Percentiles rank a stretch among this genome's conserved stretches.
These are phyloP conservation scores for Megaceryle alcyon DNA, from an alignment of 2,797 vertebrate genomes.

Conservation along the genomic window DNA sequence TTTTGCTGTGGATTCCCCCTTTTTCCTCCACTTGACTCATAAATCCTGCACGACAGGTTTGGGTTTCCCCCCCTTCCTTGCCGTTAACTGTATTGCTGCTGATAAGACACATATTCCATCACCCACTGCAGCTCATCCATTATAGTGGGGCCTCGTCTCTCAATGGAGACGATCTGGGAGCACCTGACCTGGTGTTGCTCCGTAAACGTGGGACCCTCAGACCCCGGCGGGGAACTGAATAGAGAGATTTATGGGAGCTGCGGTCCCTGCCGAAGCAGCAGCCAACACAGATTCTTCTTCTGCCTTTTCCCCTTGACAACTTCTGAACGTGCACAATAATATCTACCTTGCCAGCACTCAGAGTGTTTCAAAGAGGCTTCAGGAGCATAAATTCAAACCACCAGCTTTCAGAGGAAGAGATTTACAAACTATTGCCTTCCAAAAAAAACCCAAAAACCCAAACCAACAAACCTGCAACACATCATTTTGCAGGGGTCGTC, in stretches of 20 bases:
- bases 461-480: neutral
- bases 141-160: neutral
- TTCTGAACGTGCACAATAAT: neutral
- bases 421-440: conserved; percentile 10
- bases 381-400: conserved; percentile 42
- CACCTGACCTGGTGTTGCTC: neutral
- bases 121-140: neutral
- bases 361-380: conserved; percentile 13
- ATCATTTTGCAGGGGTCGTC: neutral
- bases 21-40: conserved; percentile 8
- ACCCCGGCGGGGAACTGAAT: neutral
- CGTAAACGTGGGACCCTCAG: neutral
- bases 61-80: neutral
- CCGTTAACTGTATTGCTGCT: neutral
- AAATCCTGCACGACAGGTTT: conserved; percentile 32
- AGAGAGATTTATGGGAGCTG: conserved; percentile 53
- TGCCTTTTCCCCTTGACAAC: conserved; percentile 18
- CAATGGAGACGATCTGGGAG: neutral
- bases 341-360: neutral
- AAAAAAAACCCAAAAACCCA: neutral
- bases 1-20: neutral
- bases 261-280: neutral
- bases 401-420: neutral
- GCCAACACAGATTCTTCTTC: conserved; percentile 15
- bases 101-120: conserved; percentile 27